These are phyloP conservation scores for Acestrorhynchus altus DNA, from an alignment of 2,797 vertebrate genomes.

Conservation along the genomic window DNA sequence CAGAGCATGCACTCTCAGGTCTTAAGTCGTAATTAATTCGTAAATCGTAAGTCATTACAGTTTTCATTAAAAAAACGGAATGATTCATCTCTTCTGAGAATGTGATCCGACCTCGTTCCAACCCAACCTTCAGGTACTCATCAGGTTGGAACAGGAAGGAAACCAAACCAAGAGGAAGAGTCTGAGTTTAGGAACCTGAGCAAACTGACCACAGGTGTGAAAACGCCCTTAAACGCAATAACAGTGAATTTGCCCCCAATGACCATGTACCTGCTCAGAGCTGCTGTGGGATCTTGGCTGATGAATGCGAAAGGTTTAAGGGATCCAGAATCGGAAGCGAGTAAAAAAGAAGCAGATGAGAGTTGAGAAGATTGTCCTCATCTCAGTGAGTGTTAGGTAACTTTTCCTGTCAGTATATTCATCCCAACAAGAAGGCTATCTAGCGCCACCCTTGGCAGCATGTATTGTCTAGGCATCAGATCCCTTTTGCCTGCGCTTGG, in stretches of 20 bases:
- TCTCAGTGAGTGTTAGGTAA: conserved; percentile 10
- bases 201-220: no score
- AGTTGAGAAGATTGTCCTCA: no score
- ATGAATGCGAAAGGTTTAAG: neutral
- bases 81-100: no score
- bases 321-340: neutral
- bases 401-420: neutral
- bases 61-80: no score
- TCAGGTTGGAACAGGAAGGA: no score
- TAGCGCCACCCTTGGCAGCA: conserved; percentile 14
- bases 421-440: conserved; percentile 34
- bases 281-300: conserved; percentile 1
- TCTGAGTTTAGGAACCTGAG: no score
- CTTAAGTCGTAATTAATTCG: no score
- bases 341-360: neutral
- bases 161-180: no score
- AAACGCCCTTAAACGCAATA: neutral
- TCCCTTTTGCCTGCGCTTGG: conserved; percentile 91
- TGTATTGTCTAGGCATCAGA: conserved; percentile 82
- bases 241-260: neutral
- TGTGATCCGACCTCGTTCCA: no score
- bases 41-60: no score
- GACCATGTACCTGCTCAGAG: neutral
- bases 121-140: no score
- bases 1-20: no score